Conservation (phyloP, 1,140 invertebrate species). For the Lutraria rhynchaena region DNA sequence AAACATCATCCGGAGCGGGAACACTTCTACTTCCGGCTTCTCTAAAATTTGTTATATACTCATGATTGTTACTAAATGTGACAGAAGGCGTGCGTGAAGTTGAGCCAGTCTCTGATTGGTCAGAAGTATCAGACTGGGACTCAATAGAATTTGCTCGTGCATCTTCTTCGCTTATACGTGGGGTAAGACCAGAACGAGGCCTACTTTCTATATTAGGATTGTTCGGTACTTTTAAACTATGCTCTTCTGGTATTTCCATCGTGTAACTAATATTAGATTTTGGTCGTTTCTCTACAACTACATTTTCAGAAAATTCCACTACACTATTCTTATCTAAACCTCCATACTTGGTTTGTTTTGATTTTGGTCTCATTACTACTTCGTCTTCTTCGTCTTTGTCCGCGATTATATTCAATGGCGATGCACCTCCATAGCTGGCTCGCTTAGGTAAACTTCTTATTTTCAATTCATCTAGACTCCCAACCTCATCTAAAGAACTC, state of each 20-base stretch:
- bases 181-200: background rate
- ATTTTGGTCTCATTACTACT: slow-evolving; percentile 1
- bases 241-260: background rate
- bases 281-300: slow-evolving; percentile 8
- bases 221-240: background rate
- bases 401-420: slow-evolving; percentile 67
- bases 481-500: slow-evolving; percentile 51
- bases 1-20: slow-evolving; percentile 46
- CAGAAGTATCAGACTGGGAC: slow-evolving; percentile 47
- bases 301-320: slow-evolving; percentile 18
- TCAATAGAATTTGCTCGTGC: slow-evolving; percentile 58
- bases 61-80: slow-evolving; percentile 48
- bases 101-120: slow-evolving; percentile 35
- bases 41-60: slow-evolving; percentile 40
- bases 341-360: background rate
- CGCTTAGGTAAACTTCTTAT: slow-evolving; percentile 45
- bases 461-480: slow-evolving; percentile 61
- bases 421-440: slow-evolving; percentile 37
- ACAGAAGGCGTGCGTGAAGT: slow-evolving; percentile 29
- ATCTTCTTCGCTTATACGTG: slow-evolving; percentile 53
- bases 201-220: background rate
- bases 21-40: slow-evolving; percentile 54
- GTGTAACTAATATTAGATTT: slow-evolving; percentile 16
- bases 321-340: background rate
- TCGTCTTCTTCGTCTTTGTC: slow-evolving; percentile 57